Evolutionary conservation across 2,113 vertebrate species (phyloP).

Genomic region (Cyprinus carpio): DNA sequence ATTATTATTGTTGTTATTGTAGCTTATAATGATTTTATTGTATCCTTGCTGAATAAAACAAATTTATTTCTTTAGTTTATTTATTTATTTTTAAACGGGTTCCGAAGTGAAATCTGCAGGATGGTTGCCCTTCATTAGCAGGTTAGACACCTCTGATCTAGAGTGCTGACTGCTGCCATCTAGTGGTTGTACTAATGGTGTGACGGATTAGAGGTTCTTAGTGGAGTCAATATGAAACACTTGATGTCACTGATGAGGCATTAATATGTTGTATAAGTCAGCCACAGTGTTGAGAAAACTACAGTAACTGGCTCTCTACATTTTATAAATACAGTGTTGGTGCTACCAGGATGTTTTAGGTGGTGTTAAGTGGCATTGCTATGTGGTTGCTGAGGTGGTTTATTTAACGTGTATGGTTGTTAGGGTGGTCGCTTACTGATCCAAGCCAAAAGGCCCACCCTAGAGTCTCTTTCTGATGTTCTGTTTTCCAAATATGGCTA

Average conservation of each 20-base stretch:
- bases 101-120: too few relatives aligned
- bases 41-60: too few relatives aligned
- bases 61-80: too few relatives aligned
- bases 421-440: neutral
- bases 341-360: too few relatives aligned
- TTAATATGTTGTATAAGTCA: neutral
- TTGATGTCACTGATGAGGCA: neutral
- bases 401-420: neutral
- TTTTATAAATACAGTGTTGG: too few relatives aligned
- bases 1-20: too few relatives aligned
- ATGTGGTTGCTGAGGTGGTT: neutral
- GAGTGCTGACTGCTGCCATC: conserved; percentile 66
- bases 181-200: conserved; percentile 59
- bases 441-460: neutral
- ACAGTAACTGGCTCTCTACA: too few relatives aligned
- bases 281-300: too few relatives aligned
- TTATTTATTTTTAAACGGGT: too few relatives aligned
- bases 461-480: neutral
- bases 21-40: too few relatives aligned
- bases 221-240: neutral
- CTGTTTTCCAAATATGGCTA: too few relatives aligned
- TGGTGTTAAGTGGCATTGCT: neutral
- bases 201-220: neutral
- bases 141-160: neutral
- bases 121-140: neutral